phyloP scores from a whole-genome alignment of 2,888 invertebrate species.

The Polyommatus iphigenia region DNA sequence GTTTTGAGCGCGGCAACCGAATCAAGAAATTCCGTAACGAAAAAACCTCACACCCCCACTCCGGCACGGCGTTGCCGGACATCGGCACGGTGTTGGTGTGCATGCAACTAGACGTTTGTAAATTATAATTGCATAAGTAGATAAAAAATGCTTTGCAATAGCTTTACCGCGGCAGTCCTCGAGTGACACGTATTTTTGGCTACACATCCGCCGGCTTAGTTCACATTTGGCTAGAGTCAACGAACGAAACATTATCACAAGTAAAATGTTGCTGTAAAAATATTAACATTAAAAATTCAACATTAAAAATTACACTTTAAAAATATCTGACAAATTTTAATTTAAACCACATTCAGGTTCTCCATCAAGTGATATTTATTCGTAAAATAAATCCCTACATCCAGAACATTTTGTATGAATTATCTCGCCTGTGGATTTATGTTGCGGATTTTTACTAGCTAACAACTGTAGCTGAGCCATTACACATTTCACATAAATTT shows the following conservation, averaged over 20 bases:
- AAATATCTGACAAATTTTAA: conserved; percentile 16
- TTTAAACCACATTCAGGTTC: neutral
- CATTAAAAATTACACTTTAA: neutral
- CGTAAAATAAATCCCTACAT: conserved; percentile 26
- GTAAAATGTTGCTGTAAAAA: neutral
- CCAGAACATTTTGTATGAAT: conserved; percentile 25
- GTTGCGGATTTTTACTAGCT: conserved; percentile 29
- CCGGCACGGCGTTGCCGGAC: too few relatives aligned
- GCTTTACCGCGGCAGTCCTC: too few relatives aligned
- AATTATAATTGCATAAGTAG: too few relatives aligned
- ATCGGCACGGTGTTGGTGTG: too few relatives aligned
- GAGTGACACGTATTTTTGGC: too few relatives aligned
- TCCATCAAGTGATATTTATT: conserved; percentile 28
- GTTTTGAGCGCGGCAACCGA: too few relatives aligned
- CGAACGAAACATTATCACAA: neutral
- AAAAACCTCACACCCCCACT: too few relatives aligned
- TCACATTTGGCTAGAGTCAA: neutral
- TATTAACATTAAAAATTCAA: neutral
- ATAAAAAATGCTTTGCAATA: too few relatives aligned
- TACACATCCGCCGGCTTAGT: neutral
- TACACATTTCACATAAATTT: conserved; percentile 26
- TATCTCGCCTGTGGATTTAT: conserved; percentile 22
- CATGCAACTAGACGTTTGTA: too few relatives aligned
- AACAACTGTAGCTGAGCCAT: conserved; percentile 26
- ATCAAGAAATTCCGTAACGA: too few relatives aligned